Conservation (phyloP, 2,797 vertebrate species). For the Macrochelys suwanniensis region DNA sequence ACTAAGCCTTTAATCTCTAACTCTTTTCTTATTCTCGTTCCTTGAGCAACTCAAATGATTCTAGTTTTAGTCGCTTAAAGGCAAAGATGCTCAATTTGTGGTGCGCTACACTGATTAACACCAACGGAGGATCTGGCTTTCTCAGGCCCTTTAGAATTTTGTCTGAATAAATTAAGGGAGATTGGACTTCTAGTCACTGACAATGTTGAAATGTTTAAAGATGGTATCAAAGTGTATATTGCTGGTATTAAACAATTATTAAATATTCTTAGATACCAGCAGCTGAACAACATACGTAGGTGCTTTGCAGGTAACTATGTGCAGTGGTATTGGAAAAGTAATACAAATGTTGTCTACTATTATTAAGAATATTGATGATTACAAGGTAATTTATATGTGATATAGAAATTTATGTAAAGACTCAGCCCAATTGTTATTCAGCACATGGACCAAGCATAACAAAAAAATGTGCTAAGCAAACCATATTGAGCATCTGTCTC, state of each 20-base stretch:
- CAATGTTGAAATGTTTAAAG: neutral
- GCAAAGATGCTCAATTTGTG: neutral
- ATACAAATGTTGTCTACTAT: conserved; percentile 33
- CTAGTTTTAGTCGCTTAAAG: neutral
- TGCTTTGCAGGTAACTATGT: conserved; percentile 13
- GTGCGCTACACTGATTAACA: neutral
- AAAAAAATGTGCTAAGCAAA: conserved; percentile 72
- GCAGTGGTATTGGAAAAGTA: conserved; percentile 51
- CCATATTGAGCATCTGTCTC: conserved; percentile 81
- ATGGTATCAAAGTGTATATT: neutral
- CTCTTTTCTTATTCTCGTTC: neutral
- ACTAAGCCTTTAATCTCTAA: neutral
- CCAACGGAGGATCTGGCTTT: neutral
- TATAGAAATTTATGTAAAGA: conserved; percentile 39
- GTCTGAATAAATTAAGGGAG: accelerated
- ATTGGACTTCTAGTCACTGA: neutral
- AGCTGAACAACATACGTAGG: neutral
- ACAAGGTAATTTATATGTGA: conserved; percentile 51
- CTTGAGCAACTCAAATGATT: neutral
- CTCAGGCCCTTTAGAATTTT: neutral
- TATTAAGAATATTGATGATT: conserved; percentile 69
- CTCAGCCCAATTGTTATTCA: conserved; percentile 75
- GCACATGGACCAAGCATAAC: conserved; percentile 55
- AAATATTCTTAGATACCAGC: neutral
- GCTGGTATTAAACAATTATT: neutral